Percentiles rank a stretch among this genome's conserved stretches.
Evolutionary conservation across 2,113 vertebrate genomes (phyloP).

Genomic region (Grammomys dolichurus): DNA sequence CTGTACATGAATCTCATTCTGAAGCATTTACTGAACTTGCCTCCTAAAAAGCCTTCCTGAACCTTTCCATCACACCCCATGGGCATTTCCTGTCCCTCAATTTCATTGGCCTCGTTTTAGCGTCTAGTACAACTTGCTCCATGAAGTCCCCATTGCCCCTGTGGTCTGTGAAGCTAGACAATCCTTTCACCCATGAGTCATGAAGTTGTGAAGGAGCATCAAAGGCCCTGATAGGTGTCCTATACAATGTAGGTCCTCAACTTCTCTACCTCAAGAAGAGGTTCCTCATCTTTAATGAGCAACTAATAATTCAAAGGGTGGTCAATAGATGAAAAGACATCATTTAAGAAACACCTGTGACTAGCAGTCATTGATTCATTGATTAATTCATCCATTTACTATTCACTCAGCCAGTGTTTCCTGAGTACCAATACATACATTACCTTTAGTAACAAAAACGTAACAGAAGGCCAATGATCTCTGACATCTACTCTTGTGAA

Average conservation of each 20-base stretch:
- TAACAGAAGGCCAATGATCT: not conserved
- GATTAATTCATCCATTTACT: not conserved
- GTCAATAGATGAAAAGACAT: not conserved
- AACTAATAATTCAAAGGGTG: not conserved
- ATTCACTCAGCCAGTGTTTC: not conserved
- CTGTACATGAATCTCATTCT: not conserved
- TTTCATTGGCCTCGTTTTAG: not conserved
- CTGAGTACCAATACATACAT: not conserved
- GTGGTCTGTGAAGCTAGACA: conserved; percentile 16
- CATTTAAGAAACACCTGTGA: not conserved
- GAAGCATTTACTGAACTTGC: not conserved
- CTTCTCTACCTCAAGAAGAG: not conserved
- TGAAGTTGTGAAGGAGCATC: not conserved
- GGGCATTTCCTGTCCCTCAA: not conserved
- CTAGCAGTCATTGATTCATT: not conserved
- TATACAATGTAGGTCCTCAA: not conserved
- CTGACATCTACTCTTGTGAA: not conserved
- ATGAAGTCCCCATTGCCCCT: not conserved
- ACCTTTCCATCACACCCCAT: not conserved
- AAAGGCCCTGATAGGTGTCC: not conserved
- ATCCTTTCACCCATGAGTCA: not conserved
- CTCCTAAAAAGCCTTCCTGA: not conserved
- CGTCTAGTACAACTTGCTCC: not conserved
- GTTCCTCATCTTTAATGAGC: not conserved
- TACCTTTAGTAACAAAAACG: not conserved